Percentiles rank a stretch among this genome's conserved stretches.
These are phyloP conservation scores for Zoanthus sansibaricus DNA, from an alignment of 92 coral and sea anemone species.

Conservation along the genomic window DNA sequence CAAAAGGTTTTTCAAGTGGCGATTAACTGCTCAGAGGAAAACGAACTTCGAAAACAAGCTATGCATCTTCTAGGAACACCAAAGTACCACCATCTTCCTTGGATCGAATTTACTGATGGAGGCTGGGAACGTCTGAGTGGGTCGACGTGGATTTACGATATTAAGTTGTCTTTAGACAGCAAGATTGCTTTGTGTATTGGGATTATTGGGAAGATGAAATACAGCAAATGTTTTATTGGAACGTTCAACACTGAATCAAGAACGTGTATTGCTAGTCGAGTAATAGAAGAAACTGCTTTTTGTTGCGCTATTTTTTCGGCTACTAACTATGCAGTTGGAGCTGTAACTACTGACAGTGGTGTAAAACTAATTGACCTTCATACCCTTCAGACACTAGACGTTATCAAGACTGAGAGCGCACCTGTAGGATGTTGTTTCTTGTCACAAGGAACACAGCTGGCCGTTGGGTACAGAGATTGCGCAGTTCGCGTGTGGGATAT, in stretches of 20 bases:
- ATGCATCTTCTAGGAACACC: not conserved
- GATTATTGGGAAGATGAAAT: too few relatives aligned
- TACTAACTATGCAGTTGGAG: not conserved
- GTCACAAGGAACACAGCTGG: too few relatives aligned
- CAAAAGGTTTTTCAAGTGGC: not conserved
- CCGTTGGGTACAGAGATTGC: constrained; percentile 7
- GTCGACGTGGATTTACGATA: constrained; percentile 3
- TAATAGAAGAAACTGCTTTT: not conserved
- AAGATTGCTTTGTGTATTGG: constrained; percentile 32
- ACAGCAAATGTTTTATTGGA: constrained; percentile 16
- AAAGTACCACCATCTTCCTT: constrained; percentile 33
- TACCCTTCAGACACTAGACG: not conserved
- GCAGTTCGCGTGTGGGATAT: constrained; percentile 44
- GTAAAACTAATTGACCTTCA: constrained; percentile 26
- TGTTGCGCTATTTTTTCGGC: constrained; percentile 21
- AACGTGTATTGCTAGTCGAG: not conserved
- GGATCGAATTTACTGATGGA: constrained; percentile 9
- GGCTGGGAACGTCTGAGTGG: constrained; percentile 21
- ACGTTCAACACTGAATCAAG: constrained; percentile 18
- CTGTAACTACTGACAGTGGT: constrained; percentile 28
- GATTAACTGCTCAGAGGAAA: too few relatives aligned
- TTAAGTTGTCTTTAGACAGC: constrained; percentile 10
- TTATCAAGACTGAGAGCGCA: not conserved
- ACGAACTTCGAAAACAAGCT: too few relatives aligned
- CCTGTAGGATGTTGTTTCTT: constrained; percentile 15